phyloP scores from a whole-genome alignment of 1,140 invertebrate genomes.

The Calosoma granatense region DNA sequence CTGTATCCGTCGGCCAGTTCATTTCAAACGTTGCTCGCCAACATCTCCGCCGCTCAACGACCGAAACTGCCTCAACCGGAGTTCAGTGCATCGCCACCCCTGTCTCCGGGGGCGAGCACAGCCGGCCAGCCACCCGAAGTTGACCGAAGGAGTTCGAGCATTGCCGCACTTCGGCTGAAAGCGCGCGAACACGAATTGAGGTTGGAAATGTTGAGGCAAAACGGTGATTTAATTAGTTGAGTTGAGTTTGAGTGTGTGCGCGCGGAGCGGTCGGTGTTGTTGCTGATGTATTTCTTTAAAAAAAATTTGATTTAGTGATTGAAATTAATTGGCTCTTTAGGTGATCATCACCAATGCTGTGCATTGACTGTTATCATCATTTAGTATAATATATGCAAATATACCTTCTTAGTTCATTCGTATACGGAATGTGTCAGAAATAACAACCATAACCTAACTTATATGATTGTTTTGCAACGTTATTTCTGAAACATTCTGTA shows the following conservation, averaged over 20 bases:
- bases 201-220: constrained; percentile 71
- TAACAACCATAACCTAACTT: too few species aligned
- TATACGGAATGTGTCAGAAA: too few species aligned
- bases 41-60: constrained; percentile 60
- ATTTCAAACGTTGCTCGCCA: constrained; percentile 75
- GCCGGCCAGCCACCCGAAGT: constrained; percentile 45
- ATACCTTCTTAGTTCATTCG: too few species aligned
- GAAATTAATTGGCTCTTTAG: too few species aligned
- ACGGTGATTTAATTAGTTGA: constrained; percentile 66
- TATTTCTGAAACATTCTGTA: too few species aligned
- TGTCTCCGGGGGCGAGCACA: constrained; percentile 37
- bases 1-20: constrained; percentile 61
- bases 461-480: too few species aligned
- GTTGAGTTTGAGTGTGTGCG: constrained; percentile 8
- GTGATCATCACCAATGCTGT: too few species aligned
- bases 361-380: too few species aligned
- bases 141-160: constrained; percentile 79
- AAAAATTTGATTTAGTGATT: not conserved
- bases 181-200: constrained; percentile 86
- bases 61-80: constrained; percentile 41
- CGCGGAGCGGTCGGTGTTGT: too few species aligned
- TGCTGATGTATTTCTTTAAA: too few species aligned
- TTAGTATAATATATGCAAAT: too few species aligned
- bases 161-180: constrained; percentile 79
- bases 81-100: constrained; percentile 45